Conservation (phyloP, 2,113 vertebrate genomes). For the Lamprotornis superbus region DNA sequence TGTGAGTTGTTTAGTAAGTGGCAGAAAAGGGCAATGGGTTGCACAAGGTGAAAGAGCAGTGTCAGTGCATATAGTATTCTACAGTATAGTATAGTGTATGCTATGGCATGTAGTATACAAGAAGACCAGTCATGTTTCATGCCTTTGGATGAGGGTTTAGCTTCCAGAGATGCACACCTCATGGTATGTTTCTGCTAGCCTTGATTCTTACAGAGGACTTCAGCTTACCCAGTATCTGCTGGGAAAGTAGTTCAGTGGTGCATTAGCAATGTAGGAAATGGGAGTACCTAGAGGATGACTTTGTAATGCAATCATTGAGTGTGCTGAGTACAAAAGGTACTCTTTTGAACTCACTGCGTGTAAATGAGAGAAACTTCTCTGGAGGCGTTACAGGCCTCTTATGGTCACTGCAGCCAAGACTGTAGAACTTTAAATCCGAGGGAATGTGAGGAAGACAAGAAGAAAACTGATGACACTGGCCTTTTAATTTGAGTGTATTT, state of each 20-base stretch:
- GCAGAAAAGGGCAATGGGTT: neutral
- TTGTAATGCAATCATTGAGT: fast-evolving
- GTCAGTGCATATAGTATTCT: neutral
- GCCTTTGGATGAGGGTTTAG: neutral
- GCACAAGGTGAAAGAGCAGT: neutral
- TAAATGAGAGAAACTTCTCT: neutral
- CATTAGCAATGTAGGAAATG: fast-evolving
- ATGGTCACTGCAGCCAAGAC: neutral
- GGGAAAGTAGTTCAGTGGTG: neutral
- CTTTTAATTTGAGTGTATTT: neutral
- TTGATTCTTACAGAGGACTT: neutral
- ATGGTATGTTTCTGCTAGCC: neutral
- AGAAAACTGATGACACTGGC: neutral
- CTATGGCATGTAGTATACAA: too few relatives aligned
- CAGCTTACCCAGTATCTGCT: neutral
- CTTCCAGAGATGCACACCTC: neutral
- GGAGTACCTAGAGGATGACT: neutral
- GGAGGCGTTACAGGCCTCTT: fast-evolving
- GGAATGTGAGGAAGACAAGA: neutral
- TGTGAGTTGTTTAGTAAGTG: neutral
- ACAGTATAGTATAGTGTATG: too few relatives aligned
- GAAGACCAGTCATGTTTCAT: fast-evolving
- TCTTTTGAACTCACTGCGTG: neutral
- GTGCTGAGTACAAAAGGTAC: neutral
- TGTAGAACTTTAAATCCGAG: neutral